Evolutionary conservation across 92 coral and sea anemone genomes (phyloP), one percentile per base, ranked within the genome.

Genomic region (Virgularia gustaviana): DNA sequence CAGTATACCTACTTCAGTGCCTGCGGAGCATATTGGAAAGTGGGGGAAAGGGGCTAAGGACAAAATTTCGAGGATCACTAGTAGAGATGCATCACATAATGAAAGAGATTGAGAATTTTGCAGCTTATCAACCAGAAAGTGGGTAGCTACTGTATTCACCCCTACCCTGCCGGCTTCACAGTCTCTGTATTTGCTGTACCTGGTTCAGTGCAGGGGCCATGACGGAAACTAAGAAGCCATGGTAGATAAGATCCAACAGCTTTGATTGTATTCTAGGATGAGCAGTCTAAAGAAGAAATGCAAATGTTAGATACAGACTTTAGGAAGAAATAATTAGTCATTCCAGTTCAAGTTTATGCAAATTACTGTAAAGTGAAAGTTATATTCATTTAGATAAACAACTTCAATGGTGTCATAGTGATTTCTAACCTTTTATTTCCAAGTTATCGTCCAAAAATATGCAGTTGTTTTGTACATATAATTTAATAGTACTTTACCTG

Each of bases 141-240:
- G n/a, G n/a, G n/a, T n/a, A n/a, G n/a, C n/a, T n/a, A n/a, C n/a
- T n/a, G n/a, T n/a, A n/a, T n/a, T n/a, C n/a, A n/a, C n/a, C n/a
- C n/a, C n/a, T n/a, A n/a, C n/a, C n/a, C n/a, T n/a, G n/a, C n/a
- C n/a, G n/a, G n/a, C n/a, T n/a, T n/a, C n/a, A n/a, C n/a, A n/a
- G n/a, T n/a, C n/a, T n/a, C n/a, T n/a, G n/a, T n/a, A n/a, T n/a
- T n/a, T n/a, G n/a, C 24, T 70, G 24, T 63, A 94, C 99, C 96
- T 94, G 99, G 59, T 88, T 82, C 0, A 94, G 84, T 39, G 99
- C 95, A 12, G 96, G 72, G 38, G 99, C 90, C 99, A 94, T 94
- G n/a, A 94, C 99, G n/a, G 96, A 94, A 5, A 89, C 88, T 57
- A 94, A 88, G 82, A 89, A 94, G 41, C 99, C 99, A 76, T 94